phyloP scores from a whole-genome alignment of 2,113 vertebrate species.

The Haplotaxodon microlepis region DNA sequence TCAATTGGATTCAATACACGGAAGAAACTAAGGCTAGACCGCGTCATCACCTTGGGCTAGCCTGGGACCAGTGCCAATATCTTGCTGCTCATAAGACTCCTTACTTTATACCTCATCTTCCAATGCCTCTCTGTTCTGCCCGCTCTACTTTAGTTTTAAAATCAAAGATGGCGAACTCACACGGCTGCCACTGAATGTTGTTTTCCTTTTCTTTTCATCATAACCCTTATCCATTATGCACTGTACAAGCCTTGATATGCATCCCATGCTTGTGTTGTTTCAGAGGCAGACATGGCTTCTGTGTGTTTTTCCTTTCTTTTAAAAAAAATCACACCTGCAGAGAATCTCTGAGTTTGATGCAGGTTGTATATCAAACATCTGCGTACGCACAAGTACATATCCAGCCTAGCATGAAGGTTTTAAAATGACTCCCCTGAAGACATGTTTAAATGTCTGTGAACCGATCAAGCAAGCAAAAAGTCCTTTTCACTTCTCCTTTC shows the following conservation, averaged over 20 bases:
- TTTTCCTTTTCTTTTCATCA: not conserved
- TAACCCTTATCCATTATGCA: not conserved
- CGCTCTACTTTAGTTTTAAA: not conserved
- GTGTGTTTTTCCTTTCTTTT: not conserved
- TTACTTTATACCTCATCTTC: not conserved
- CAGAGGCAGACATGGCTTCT: not conserved
- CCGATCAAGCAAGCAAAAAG: not conserved
- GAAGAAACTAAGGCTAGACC: not conserved
- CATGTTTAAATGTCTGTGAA: not conserved
- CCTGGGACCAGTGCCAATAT: conserved; percentile 4
- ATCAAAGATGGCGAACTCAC: not conserved
- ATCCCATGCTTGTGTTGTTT: not conserved
- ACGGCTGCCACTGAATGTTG: not conserved
- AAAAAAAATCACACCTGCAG: not conserved
- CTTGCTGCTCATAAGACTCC: not conserved
- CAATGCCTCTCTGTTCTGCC: not conserved
- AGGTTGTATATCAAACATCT: conserved; percentile 7
- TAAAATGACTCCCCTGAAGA: not conserved
- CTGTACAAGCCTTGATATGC: not conserved
- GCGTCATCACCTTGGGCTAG: not conserved
- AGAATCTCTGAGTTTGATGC: not conserved
- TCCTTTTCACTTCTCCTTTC: not conserved
- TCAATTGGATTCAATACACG: not conserved
- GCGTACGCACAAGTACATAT: conserved; percentile 34
- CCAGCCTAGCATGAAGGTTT: not conserved